These are phyloP conservation scores for Eudasyphora cyanicolor DNA, from an alignment of 2,888 invertebrate genomes.

Conservation along the genomic window DNA sequence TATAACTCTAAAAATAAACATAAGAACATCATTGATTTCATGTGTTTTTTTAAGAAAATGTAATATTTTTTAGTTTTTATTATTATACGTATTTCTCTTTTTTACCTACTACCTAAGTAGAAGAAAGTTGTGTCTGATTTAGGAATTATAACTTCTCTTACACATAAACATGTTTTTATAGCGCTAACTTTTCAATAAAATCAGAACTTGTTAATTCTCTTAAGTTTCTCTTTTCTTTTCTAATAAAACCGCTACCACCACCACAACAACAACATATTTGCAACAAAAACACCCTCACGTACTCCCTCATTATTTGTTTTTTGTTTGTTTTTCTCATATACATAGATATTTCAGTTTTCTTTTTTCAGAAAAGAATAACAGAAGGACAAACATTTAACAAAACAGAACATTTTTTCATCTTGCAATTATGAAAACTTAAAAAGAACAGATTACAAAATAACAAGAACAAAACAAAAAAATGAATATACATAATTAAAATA, in stretches of 20 bases:
- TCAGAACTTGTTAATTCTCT: slow-evolving; percentile 57
- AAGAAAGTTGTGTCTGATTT: slow-evolving; percentile 45
- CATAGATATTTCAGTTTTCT: slow-evolving; percentile 3
- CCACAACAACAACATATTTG: slow-evolving; percentile 33
- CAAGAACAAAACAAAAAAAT: slow-evolving; percentile 37
- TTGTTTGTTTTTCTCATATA: not conserved
- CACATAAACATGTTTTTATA: slow-evolving; percentile 1
- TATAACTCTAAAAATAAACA: slow-evolving; percentile 24
- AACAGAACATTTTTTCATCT: slow-evolving; percentile 27
- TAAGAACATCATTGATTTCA: slow-evolving; percentile 18
- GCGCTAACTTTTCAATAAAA: not conserved
- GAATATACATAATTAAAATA: slow-evolving; percentile 45
- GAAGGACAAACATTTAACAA: not conserved
- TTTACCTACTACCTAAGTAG: slow-evolving; percentile 63
- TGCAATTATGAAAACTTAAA: slow-evolving; percentile 25
- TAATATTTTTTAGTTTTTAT: slow-evolving; percentile 45
- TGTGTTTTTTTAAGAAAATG: slow-evolving; percentile 43
- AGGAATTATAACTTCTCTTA: slow-evolving; percentile 37
- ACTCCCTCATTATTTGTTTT: slow-evolving; percentile 25
- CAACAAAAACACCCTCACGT: not conserved
- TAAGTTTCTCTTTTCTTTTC: slow-evolving; percentile 41
- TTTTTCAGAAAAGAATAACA: slow-evolving; percentile 7
- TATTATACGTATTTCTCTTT: slow-evolving; percentile 44
- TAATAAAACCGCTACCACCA: slow-evolving; percentile 61
- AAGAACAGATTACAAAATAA: slow-evolving; percentile 23